Evolutionary conservation across 2,888 invertebrate genomes (phyloP), one percentile per base, ranked within the genome.

Genomic region (Limenitis camilla): DNA sequence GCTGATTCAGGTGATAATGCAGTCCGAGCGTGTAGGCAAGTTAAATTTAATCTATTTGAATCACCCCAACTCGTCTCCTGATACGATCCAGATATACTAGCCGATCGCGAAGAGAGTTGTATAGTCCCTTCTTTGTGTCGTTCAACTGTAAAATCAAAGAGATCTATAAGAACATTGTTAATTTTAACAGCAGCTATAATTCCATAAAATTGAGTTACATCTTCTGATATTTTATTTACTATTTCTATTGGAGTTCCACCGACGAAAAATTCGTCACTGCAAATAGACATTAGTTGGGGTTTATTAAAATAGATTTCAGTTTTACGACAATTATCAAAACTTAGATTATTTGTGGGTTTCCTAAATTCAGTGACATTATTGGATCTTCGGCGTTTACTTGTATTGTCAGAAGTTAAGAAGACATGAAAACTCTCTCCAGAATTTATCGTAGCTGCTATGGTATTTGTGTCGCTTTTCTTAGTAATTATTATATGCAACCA

Each of bases 11-110:
- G 68, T 9, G 71, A 67, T 29, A 65, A 64, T n/a, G 56, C 47
- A 9, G 62, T 67, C 53, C 78, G 70, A 7, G 80, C 71, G 57
- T 84, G 80, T 5, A 87, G 68, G 55, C 86, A 87, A 27, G 81
- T 78, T 41, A 87, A 61, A 62, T 85, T 86, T n/a, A 87, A 61
- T 28, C 61, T 65, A 36, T 78, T 78, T 0, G 82, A 80, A 52
- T 65, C 70, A 3, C 82, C 81, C 85, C 83, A 85, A 43, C 69
- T 66, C 11, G 70, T 77, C 71, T 87, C 86, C 40, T 81, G 72
- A 53, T 86, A 87, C 4, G 74, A 75, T 27, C 78, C 79, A n/a
- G 85, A 85, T 30, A 85, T 60, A 58, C 86, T 86, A 1, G 84
- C 83, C 10, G 83, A 76, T 51, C 75, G 71, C 8, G 84, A 81